Evolutionary conservation across 1,140 invertebrate species (phyloP), one percentile per base, ranked within the genome.

Genomic region (Euwallacea similis): DNA sequence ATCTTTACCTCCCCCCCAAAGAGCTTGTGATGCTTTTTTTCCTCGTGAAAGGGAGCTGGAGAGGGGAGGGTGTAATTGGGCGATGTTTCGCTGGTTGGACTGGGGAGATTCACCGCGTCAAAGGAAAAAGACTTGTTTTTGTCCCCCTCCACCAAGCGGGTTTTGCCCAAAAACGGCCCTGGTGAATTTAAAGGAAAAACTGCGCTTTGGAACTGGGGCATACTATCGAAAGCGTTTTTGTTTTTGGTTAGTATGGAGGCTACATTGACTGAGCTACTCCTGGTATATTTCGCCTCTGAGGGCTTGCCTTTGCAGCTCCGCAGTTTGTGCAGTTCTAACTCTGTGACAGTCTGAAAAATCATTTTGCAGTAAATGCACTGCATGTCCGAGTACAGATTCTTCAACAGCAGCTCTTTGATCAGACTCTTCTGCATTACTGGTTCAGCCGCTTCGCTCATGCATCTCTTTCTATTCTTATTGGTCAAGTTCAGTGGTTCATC

Each of bases 381-480:
- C 75, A 81, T 78, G 59, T 81, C 79, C 6, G 78, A 77, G 44
- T 75, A 75, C 1, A 82, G 69, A 68, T 81, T 81, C 64, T 93
- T 93, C 42, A 93, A 79, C 6, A 95, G 79, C 8, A 95, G 84
- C 79, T 94, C 92, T 79, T 95, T 95, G 64, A 95, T 94, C 55
- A 94, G 68, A 69, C 81, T 82, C 62, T 80, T 82, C 16, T 79
- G 79, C 10, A 74, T 75, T 0, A 75, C 71, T 0, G 79, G 79
- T 66, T 78, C 78, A 2, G 73, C 64, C 0, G 77, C 73, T 68
- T 82, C 81, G 15, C 86, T 88, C 79, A 88, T 85, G 66, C 85
- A 87, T 66, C 88, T 81, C 80, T 90, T 90, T 70, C 88, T 82
- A 71, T 82, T 85, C 80, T 87, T 87, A 11, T 84, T 83, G 7